phyloP scores from a whole-genome alignment of 2,797 vertebrate genomes.

The Oophaga sylvatica region DNA sequence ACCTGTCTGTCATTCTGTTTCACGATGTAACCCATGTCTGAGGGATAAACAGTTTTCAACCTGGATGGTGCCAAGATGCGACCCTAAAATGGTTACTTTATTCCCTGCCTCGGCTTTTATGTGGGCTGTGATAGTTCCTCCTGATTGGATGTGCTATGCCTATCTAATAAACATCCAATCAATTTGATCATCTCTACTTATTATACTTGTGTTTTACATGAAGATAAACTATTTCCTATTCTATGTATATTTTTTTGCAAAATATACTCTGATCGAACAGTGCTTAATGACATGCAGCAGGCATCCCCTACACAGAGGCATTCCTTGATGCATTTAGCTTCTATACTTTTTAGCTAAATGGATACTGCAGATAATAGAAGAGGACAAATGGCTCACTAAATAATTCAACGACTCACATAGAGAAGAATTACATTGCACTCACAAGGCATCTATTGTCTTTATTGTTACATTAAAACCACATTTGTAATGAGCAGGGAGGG shows the following conservation, averaged over 20 bases:
- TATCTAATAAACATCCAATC: no score
- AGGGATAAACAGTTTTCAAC: no score
- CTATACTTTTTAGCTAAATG: not conserved
- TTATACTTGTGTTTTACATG: no score
- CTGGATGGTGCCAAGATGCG: no score
- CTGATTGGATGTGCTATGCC: no score
- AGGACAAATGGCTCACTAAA: constrained; percentile 9
- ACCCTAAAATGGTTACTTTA: no score
- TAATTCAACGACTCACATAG: not conserved
- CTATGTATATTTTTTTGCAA: not conserved
- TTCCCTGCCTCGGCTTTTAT: no score
- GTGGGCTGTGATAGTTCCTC: no score
- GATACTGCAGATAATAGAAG: not conserved
- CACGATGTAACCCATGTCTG: no score
- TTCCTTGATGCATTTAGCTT: not conserved
- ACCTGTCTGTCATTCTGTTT: no score
- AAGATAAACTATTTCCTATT: no score
- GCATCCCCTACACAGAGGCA: not conserved
- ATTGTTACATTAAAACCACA: not conserved
- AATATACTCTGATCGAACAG: not conserved
- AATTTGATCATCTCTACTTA: no score
- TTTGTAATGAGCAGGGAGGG: not conserved
- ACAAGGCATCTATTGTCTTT: not conserved
- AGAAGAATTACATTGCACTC: not conserved
- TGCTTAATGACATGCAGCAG: not conserved